Percentiles rank a stretch among this genome's conserved stretches.
phyloP scores from a whole-genome alignment of 2,113 vertebrate genomes.

The Nesoenas mayeri region DNA sequence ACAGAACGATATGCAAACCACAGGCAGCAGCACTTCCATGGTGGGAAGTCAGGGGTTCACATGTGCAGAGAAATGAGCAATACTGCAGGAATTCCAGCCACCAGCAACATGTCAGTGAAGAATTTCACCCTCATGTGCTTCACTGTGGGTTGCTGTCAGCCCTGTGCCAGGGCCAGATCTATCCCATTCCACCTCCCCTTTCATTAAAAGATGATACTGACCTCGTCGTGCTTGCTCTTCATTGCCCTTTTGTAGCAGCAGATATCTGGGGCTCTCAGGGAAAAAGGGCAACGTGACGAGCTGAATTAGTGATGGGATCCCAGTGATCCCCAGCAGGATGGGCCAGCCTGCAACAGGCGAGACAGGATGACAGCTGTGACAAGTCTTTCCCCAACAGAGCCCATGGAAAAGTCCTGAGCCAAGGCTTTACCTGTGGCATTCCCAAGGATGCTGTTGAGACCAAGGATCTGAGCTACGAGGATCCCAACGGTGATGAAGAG shows the following conservation, averaged over 20 bases:
- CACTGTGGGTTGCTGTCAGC: neutral
- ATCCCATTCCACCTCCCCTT: neutral
- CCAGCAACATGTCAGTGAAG: fast-evolving
- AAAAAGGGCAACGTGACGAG: slow-evolving; percentile 86
- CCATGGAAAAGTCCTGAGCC: neutral
- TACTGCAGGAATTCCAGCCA: neutral
- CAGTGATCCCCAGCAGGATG: slow-evolving; percentile 85
- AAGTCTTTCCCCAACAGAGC: fast-evolving
- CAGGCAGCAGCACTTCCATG: fast-evolving
- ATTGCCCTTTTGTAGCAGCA: slow-evolving; percentile 85
- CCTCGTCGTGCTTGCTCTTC: slow-evolving; percentile 77
- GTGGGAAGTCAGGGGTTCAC: neutral
- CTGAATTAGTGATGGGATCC: slow-evolving; percentile 82
- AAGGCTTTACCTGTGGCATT: slow-evolving; percentile 74
- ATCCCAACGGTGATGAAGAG: slow-evolving; percentile 94
- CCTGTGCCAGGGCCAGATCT: neutral
- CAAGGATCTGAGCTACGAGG: slow-evolving; percentile 87
- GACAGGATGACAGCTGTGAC: neutral
- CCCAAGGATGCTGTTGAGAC: slow-evolving; percentile 82
- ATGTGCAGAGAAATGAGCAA: neutral
- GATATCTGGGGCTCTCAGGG: slow-evolving; percentile 91
- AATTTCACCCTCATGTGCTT: fast-evolving
- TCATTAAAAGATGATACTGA: neutral
- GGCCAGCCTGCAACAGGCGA: slow-evolving; percentile 83
- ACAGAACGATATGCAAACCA: fast-evolving